Evolutionary conservation across 2,113 vertebrate genomes (phyloP), one percentile per base, ranked within the genome.

Genomic region (Equus przewalskii): DNA sequence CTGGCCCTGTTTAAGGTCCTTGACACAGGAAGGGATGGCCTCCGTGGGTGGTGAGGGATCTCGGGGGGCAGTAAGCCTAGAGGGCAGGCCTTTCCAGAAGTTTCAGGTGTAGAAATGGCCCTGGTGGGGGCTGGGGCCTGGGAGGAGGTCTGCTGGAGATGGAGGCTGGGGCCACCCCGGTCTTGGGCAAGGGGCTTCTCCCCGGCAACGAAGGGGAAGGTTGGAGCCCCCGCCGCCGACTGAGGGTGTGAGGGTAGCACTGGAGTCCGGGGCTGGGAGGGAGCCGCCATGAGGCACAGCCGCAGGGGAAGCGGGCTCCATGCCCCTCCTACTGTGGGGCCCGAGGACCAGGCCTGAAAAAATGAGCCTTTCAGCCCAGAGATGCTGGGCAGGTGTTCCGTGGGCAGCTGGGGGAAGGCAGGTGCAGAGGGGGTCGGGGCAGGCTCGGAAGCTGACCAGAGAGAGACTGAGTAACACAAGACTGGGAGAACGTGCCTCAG

Each of bases 291-390:
- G 24, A 54, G 60, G 46, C 9, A 2, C 28, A 58, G 18, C 73
- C 5, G 13, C 0, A 4, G 13, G 60, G n/a, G 80, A 2, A 9
- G 54, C 5, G 11, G 18, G 26, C 2, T 21, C 33, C 0, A 0
- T 0, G 3, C 5, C 21, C 44, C 26, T 3, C 26, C 22, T 0
- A 3, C 46, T 1, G 4, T 4, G 56, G 41, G 26, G 51, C 8
- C 26, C 0, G 0, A 49, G 41, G 18, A 18, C 75, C 58, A 51
- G 62, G 41, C 22, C 46, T 6, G 1, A 64, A 24, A 18, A 15
- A 5, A 12, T 0, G 3, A 7, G 56, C 75, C 70, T 18, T 13
- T 22, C 26, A 0, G n/a, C 70, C 56, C 33, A 12, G 56, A 41
- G 84, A 16, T 1, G 1, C 1, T 1, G 1, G 0, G 3, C 64